Conservation (phyloP, 2,113 vertebrate genomes). For the human (Homo sapiens) region GRCh38 chr1:57639501-57640000, state of each 20-base stretch:
- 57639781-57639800: background rate
- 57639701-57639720: background rate
- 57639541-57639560: background rate
- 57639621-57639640: background rate
- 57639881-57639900: background rate
- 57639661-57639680: background rate
- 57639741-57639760: background rate
- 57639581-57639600: background rate
- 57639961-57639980: fast-evolving
- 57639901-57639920: background rate
- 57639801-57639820: background rate
- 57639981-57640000: background rate
- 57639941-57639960: background rate
- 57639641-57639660: background rate
- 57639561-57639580: background rate
- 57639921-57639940: background rate
- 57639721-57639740: background rate
- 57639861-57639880: background rate
- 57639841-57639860: background rate
- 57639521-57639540: background rate
- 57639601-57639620: background rate
- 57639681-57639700: background rate
- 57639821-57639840: background rate
- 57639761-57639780: background rate
- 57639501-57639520: background rate